Evolutionary conservation across 2,797 vertebrate genomes (phyloP).

Genomic region (Premnoplex brunnescens): DNA sequence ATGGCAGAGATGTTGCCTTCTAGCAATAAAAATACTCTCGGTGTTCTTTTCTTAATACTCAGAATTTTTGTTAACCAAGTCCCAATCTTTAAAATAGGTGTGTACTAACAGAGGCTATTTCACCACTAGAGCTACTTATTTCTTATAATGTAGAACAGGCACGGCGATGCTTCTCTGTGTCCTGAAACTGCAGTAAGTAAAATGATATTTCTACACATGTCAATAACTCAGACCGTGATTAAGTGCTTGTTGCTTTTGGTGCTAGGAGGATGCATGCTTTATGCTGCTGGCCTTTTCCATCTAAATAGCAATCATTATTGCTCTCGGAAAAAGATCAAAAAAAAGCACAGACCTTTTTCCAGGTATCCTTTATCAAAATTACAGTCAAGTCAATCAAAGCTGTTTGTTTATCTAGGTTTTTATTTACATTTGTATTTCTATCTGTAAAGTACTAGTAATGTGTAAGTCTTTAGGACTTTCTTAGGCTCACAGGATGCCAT

Average conservation of each 20-base stretch:
- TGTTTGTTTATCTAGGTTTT: neutral
- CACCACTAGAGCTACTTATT: neutral
- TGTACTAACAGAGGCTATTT: neutral
- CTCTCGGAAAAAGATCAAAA: neutral
- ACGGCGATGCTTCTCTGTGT: neutral
- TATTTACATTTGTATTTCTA: neutral
- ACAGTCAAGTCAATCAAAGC: neutral
- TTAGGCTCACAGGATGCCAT: neutral
- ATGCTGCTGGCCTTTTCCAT: neutral
- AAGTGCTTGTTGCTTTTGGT: neutral
- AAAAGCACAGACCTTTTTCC: neutral
- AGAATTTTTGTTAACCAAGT: neutral
- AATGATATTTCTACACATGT: neutral
- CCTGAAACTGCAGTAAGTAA: neutral
- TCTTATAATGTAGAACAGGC: neutral
- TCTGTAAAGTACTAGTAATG: neutral
- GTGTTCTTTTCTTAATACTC: neutral
- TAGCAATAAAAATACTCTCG: neutral
- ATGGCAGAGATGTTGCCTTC: neutral
- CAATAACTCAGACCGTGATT: neutral
- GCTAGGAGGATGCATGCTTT: neutral
- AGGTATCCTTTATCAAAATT: neutral
- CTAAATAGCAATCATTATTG: neutral
- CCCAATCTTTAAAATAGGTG: neutral
- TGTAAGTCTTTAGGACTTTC: neutral